Evolutionary conservation across 2,113 vertebrate genomes (phyloP).

Genomic region (Naja naja): DNA sequence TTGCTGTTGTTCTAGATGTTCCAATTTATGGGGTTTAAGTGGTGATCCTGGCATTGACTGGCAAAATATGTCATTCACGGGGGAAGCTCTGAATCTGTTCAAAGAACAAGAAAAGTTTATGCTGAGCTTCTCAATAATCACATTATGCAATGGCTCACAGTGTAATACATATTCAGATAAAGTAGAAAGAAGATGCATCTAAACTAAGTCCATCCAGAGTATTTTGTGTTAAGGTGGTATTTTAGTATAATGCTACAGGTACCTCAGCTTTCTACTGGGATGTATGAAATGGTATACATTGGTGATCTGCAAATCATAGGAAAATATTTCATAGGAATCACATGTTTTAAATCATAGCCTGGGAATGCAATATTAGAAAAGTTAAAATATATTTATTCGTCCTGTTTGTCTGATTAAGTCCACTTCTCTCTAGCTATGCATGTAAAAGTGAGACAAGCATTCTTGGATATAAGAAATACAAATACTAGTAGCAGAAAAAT

Average conservation of each 20-base stretch:
- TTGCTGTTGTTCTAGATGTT: constrained; percentile 77
- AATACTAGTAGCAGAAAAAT: not conserved
- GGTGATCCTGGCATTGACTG: constrained; percentile 91
- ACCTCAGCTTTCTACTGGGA: not conserved
- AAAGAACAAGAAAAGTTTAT: not conserved
- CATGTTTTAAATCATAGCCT: not conserved
- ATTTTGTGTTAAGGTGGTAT: not conserved
- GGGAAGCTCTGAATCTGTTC: constrained; percentile 86
- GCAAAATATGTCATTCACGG: constrained; percentile 96
- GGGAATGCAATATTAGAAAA: not conserved
- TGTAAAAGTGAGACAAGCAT: not conserved
- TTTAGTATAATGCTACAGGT: not conserved
- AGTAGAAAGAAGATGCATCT: not conserved
- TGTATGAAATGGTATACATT: not conserved
- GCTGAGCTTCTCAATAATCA: not conserved
- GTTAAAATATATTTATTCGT: not conserved
- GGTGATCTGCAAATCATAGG: not conserved
- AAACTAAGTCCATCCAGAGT: not conserved
- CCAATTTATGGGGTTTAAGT: constrained; percentile 83
- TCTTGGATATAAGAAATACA: not conserved
- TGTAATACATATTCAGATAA: not conserved
- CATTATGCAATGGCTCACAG: not conserved
- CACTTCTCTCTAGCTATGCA: not conserved
- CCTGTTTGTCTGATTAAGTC: not conserved
- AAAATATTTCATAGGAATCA: not conserved